Base-by-base conservation (phyloP, 1,140 invertebrate species). In the Subanguina moxae region DNA sequence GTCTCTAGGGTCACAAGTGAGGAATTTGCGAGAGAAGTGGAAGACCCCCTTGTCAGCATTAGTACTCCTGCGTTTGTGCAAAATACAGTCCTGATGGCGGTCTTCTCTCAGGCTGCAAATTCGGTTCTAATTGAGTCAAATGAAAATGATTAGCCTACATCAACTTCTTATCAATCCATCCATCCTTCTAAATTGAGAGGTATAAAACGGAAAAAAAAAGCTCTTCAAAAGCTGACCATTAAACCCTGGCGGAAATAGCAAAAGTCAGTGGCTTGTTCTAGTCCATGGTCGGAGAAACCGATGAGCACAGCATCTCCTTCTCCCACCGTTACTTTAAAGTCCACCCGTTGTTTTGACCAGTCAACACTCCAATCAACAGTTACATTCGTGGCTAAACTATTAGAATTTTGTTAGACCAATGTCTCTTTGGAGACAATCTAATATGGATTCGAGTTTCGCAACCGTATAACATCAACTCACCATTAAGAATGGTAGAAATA, bases 251-350 rank as follows among this genome's bases (percentile, higher is more conserved):
- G 30, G 43, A 46, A 86, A 13, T 95, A 82, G 76, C 91, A 93
- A 68, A 91, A 88, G 85, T 96, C 93, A 1, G 91, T 90, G 46
- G 88, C 87, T 30, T 86, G 86, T 0, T 87, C 65, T 45, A 89
- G 86, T 3, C 93, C 94, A 72, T 91, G 88, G 80, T 93, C 88
- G 0, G 93, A 96, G 84, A 96, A 96, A 38, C 94, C 94, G 59
- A 94, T 78, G 1, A 90, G 90, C 71, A 94, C 88, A 72, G 66
- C 42, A 74, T 76, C 32, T 17, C 57, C 62, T 13, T n/a, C 42
- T 15, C n/a, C 48, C 28, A 75, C 17, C 15, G 25, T 38, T 19
- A 80, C 62, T 42, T 28, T 46, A 57, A 76, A 75, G 21, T 78
- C 11, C 25, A 79, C 57, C 27, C 25, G 21, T 62, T 80, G 78